Conservation (phyloP, 2,888 invertebrate species). For the Epistrophella euchroma region DNA sequence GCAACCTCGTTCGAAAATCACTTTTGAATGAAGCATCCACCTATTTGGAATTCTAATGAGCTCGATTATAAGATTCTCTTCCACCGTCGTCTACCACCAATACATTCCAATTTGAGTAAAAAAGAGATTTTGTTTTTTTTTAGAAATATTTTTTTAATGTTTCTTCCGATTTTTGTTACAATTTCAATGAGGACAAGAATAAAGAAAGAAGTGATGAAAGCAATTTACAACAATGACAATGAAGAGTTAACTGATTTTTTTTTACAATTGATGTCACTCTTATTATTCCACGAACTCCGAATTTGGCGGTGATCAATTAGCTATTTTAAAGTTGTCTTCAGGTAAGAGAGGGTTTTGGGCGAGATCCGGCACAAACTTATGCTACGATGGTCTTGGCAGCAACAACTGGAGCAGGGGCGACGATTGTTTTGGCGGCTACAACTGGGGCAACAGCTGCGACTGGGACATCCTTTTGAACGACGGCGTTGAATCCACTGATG, state of each 20-base stretch:
- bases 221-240: conserved; percentile 77
- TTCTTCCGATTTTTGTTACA: conserved; percentile 51
- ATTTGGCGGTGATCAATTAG: conserved; percentile 74
- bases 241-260: conserved; percentile 76
- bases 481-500: conserved; percentile 85
- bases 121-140: conserved; percentile 76
- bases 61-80: background rate
- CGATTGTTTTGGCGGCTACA: conserved; percentile 80
- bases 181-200: conserved; percentile 57
- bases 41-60: conserved; percentile 48
- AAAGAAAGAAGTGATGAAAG: conserved; percentile 70
- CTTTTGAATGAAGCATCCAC: conserved; percentile 6
- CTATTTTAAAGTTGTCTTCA: conserved; percentile 44
- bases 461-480: conserved; percentile 84
- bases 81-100: background rate
- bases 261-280: conserved; percentile 82
- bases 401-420: conserved; percentile 78
- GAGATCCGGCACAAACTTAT: conserved; percentile 47
- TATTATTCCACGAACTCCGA: conserved; percentile 78
- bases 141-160: conserved; percentile 67
- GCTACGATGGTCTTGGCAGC: conserved; percentile 70
- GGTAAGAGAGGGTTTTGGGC: conserved; percentile 51
- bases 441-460: conserved; percentile 83
- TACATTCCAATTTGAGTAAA: background rate
- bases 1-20: conserved; percentile 30